Conservation (phyloP, 2,113 vertebrate species). For the Bufo bufo region DNA sequence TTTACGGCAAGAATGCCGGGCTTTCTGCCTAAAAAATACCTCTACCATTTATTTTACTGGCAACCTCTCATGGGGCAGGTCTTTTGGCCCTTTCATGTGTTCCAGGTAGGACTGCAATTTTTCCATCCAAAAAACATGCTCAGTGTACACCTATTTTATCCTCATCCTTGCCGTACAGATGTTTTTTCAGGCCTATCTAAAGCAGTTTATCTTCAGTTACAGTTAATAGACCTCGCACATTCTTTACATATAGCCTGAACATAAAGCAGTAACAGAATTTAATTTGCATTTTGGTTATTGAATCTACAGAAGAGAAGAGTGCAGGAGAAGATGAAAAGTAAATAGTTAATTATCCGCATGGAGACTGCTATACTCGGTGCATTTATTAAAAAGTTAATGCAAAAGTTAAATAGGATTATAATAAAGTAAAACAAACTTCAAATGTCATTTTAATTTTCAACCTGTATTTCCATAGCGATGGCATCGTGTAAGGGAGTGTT, state of each 20-base stretch:
- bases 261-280: background rate
- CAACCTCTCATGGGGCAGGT: too few species aligned
- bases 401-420: slow-evolving; percentile 4
- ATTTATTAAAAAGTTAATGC: slow-evolving; percentile 4
- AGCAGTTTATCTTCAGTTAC: background rate
- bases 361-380: background rate
- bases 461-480: background rate
- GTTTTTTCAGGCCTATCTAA: background rate
- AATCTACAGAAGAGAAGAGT: background rate
- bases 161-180: background rate
- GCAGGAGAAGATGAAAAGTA: background rate
- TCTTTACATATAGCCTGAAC: background rate
- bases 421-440: slow-evolving; percentile 12
- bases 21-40: too few species aligned
- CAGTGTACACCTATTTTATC: background rate
- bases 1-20: too few species aligned
- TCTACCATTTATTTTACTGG: background rate
- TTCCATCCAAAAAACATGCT: background rate
- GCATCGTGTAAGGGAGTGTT: background rate
- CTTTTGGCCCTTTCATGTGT: too few species aligned
- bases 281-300: background rate
- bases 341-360: background rate
- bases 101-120: too few species aligned
- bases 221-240: background rate
- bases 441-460: background rate